Conservation (phyloP, 2,797 vertebrate species). For the Amniataba percoides region DNA sequence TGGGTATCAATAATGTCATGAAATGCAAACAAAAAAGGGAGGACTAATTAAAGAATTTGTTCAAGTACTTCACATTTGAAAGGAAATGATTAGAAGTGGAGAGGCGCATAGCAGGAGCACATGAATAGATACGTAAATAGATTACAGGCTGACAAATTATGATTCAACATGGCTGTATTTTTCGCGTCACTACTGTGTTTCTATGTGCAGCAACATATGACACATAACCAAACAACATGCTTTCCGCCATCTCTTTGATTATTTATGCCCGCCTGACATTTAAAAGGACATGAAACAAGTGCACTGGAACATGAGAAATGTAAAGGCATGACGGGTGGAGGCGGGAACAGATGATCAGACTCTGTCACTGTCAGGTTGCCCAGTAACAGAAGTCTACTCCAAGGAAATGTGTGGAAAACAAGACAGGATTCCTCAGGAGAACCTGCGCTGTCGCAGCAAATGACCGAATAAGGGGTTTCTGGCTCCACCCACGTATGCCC, state of each 20-base stretch:
- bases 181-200: slow-evolving; percentile 15
- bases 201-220: slow-evolving; percentile 30
- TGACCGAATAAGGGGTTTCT: slow-evolving; percentile 43
- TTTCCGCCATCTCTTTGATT: slow-evolving; percentile 45
- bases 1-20: background rate
- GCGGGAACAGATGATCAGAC: slow-evolving; percentile 78
- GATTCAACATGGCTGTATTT: slow-evolving; percentile 31
- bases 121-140: slow-evolving; percentile 20
- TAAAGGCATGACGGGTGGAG: slow-evolving; percentile 73
- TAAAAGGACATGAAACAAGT: slow-evolving; percentile 62
- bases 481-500: slow-evolving; percentile 27
- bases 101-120: slow-evolving; percentile 4
- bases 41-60: slow-evolving; percentile 36
- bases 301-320: slow-evolving; percentile 70
- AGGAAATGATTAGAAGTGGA: slow-evolving; percentile 22
- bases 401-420: slow-evolving; percentile 59
- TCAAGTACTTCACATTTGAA: slow-evolving; percentile 17
- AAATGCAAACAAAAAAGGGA: slow-evolving; percentile 27
- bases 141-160: slow-evolving; percentile 24
- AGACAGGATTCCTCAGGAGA: slow-evolving; percentile 71
- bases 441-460: slow-evolving; percentile 48
- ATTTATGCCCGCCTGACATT: slow-evolving; percentile 75
- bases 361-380: slow-evolving; percentile 79
- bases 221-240: slow-evolving; percentile 26
- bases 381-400: slow-evolving; percentile 77